Base-by-base conservation (phyloP, 2,888 invertebrate genomes). In the Aethes cnicana region DNA sequence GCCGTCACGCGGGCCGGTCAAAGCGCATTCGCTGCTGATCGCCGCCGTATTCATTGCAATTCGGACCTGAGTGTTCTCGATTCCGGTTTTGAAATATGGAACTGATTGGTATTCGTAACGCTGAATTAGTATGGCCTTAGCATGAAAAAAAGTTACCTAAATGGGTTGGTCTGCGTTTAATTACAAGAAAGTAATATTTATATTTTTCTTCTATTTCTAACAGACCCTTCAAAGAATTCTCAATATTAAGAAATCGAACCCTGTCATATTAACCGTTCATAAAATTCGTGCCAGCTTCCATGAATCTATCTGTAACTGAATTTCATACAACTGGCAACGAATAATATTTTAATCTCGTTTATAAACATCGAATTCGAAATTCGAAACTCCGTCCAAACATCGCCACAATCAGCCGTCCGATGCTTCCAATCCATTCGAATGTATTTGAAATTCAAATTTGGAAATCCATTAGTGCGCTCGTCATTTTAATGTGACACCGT, bases 401-500 rank as follows among this genome's bases (percentile, higher is more conserved):
- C 55, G 53, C 57, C 47, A 59, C 60, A 56, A 57, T 53, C 56
- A 65, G 62, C 53, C 64, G 69, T 68, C 70, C 70, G 74, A 79
- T 78, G 67, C 77, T 75, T 77, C 76, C 81, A 79, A 84, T 78
- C 76, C 74, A 80, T 77, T 72, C 70, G 72, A 72, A 72, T 64
- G 57, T 69, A 76, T 87, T 89, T 89, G 84, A 81, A 86, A 82
- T 89, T 88, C 87, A 89, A 88, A 89, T 89, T 84, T 76, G 80
- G 77, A 83, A 77, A 81, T 86, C 88, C 89, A 89, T 89, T 89
- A 89, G 87, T 81, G 77, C 74, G 77, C 81, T 81, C 85, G 85
- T 84, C 88, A 87, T 86, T 84, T 87, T 87, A 89, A 89, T 87
- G 83, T 87, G 88, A 88, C 87, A 86, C 78, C 74, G 83, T 87